Evolutionary conservation across 2,113 vertebrate genomes (phyloP).

Genomic region (Urocolius indicus): DNA sequence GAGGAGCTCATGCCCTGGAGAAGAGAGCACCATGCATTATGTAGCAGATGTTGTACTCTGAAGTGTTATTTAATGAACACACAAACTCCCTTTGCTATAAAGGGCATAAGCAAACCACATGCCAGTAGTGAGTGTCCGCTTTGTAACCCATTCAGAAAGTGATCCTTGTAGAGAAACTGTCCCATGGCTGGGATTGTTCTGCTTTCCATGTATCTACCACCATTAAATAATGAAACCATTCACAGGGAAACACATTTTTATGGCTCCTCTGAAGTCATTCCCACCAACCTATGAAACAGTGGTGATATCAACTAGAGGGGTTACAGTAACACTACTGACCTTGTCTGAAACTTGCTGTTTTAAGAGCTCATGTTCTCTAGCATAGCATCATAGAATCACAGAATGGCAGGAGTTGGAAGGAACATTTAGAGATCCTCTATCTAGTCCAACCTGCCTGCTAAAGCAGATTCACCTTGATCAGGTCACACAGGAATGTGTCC

Average conservation of each 20-base stretch:
- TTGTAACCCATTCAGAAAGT: constrained; percentile 28
- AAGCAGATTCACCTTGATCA: too few relatives aligned
- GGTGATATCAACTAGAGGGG: background rate
- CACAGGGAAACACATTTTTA: constrained; percentile 45
- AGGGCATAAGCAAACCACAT: constrained; percentile 18
- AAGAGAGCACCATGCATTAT: fast-evolving
- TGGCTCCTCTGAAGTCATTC: background rate
- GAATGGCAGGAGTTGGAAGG: too few relatives aligned
- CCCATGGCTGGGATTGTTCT: constrained; percentile 13
- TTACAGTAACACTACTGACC: background rate
- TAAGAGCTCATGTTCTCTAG: background rate
- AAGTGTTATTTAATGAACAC: background rate
- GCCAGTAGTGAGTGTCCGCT: background rate
- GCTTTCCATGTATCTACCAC: background rate
- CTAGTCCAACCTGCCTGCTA: too few relatives aligned
- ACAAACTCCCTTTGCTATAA: constrained; percentile 29
- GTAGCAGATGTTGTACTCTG: background rate
- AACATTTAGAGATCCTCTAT: too few relatives aligned
- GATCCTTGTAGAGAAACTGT: constrained; percentile 15
- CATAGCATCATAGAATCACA: background rate
- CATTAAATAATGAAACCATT: constrained; percentile 34
- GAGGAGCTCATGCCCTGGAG: fast-evolving
- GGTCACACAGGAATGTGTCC: too few relatives aligned
- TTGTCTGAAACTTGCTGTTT: background rate
- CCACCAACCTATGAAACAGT: background rate